Conservation (phyloP, 1,140 invertebrate species). For the Calliopsis andreniformis region DNA sequence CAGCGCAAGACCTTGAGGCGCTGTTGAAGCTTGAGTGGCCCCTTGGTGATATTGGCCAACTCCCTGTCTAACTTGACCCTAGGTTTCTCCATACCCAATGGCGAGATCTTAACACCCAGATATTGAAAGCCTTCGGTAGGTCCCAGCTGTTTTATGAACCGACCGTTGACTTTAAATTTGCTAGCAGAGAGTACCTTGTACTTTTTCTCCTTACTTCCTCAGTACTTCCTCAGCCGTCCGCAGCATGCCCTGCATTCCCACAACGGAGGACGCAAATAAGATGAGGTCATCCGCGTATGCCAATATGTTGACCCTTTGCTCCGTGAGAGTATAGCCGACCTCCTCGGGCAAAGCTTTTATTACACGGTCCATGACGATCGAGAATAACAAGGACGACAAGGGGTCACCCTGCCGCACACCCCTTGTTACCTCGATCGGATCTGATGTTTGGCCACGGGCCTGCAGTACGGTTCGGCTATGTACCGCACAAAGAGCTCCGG, state of each 20-base stretch:
- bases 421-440: neutral
- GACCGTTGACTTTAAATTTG: neutral
- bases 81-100: no score
- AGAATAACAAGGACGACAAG: slow-evolving; percentile 58
- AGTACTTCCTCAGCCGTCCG: slow-evolving; percentile 7
- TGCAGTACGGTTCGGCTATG: slow-evolving; percentile 21
- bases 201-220: neutral
- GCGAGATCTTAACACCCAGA: no score
- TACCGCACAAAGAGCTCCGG: no score
- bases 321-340: slow-evolving; percentile 62
- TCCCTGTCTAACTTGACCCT: no score
- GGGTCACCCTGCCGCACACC: slow-evolving; percentile 68
- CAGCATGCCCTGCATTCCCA: slow-evolving; percentile 46
- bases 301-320: slow-evolving; percentile 57
- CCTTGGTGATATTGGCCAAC: no score
- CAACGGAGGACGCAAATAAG: slow-evolving; percentile 64
- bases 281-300: slow-evolving; percentile 77
- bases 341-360: slow-evolving; percentile 43
- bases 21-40: no score
- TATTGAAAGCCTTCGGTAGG: slow-evolving; percentile 10
- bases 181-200: neutral
- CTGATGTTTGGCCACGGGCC: neutral
- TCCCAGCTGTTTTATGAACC: slow-evolving; percentile 51
- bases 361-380: slow-evolving; percentile 38
- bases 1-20: neutral